Conservation (phyloP, 1,140 invertebrate genomes). For the Lithobius niger region DNA sequence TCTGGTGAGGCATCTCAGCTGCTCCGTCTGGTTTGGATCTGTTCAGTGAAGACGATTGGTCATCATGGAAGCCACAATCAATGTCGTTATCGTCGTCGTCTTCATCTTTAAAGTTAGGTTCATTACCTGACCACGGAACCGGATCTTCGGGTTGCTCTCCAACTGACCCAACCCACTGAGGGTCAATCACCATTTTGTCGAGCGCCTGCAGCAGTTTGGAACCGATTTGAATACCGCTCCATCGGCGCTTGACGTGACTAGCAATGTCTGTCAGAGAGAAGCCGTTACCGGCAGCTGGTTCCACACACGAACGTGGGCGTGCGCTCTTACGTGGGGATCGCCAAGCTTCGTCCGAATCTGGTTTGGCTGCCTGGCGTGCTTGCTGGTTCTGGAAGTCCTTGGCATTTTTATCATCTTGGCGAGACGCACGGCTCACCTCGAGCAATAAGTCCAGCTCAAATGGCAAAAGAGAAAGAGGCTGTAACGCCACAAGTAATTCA, state of each 20-base stretch:
- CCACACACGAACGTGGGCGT: constrained; percentile 51
- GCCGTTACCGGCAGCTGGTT: constrained; percentile 34
- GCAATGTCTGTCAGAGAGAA: constrained; percentile 32
- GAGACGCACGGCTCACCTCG: too few species aligned
- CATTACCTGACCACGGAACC: too few species aligned
- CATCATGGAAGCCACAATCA: too few species aligned
- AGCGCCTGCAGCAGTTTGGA: constrained; percentile 54
- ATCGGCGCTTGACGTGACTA: constrained; percentile 47
- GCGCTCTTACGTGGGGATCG: constrained; percentile 13
- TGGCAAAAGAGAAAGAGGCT: constrained; percentile 56
- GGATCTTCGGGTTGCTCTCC: too few species aligned
- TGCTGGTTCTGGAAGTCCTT: constrained; percentile 5
- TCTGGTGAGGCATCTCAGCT: not conserved
- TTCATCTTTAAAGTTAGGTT: too few species aligned
- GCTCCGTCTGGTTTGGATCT: constrained; percentile 4
- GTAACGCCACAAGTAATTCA: constrained; percentile 52
- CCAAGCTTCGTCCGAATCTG: not conserved
- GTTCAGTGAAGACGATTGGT: not conserved
- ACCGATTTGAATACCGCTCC: constrained; percentile 54
- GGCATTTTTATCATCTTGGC: constrained; percentile 33
- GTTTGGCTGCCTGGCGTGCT: not conserved
- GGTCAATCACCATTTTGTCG: constrained; percentile 49
- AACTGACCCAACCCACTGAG: too few species aligned
- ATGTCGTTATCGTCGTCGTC: too few species aligned
- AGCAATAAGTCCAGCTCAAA: constrained; percentile 68